phyloP scores from a whole-genome alignment of 2,888 invertebrate species.

The Heteropelma amictum region DNA sequence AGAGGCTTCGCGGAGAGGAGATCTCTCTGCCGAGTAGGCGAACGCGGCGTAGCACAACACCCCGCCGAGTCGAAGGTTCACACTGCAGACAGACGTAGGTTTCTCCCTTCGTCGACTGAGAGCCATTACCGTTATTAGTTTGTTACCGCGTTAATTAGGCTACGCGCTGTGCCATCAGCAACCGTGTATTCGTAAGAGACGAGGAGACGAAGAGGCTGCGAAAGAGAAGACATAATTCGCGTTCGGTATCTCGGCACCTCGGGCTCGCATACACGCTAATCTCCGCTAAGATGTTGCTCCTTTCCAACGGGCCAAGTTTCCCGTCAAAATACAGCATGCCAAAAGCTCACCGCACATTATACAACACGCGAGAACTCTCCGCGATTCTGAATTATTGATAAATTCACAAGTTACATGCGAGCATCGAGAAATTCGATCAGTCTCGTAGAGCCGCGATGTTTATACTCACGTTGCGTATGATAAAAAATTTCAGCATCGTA shows the following conservation, averaged over 20 bases:
- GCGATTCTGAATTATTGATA: constrained; percentile 14
- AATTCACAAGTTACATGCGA: not conserved
- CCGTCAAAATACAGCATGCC: constrained; percentile 29
- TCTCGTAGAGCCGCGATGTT: no score
- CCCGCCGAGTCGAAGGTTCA: not conserved
- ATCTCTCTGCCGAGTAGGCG: constrained; percentile 33
- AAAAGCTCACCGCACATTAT: constrained; percentile 17
- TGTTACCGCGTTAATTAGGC: constrained; percentile 59
- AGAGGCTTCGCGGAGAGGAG: not conserved
- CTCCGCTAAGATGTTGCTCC: constrained; percentile 24
- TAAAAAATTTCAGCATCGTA: no score
- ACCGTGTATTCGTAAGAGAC: constrained; percentile 9
- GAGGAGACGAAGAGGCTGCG: not conserved
- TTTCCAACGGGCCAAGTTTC: constrained; percentile 41
- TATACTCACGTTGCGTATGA: no score
- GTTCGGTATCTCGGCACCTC: constrained; percentile 29
- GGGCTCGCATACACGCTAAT: constrained; percentile 28
- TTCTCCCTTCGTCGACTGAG: constrained; percentile 40
- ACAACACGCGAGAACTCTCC: not conserved
- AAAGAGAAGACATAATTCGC: constrained; percentile 30
- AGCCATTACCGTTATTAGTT: constrained; percentile 62
- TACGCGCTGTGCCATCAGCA: constrained; percentile 7
- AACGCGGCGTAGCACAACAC: constrained; percentile 14
- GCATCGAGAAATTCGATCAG: no score
- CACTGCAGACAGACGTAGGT: not conserved